Evolutionary conservation across 2,113 vertebrate species (phyloP), one percentile per base, ranked within the genome.

Genomic region (cat (Felis catus)): DNA sequence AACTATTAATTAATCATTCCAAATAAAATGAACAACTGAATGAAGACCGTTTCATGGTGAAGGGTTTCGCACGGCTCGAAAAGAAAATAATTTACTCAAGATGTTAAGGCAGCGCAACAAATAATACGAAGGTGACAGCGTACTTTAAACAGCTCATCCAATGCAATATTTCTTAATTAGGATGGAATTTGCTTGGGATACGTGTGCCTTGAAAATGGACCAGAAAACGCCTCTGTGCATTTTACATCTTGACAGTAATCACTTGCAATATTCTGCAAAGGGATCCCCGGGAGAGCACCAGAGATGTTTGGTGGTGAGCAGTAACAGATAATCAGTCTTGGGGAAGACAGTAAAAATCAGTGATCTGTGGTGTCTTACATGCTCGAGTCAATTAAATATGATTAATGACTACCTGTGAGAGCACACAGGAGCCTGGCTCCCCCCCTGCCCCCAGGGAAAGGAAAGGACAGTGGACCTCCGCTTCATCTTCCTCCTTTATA

Each of bases 311-410:
- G 98, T 93, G 97, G 97, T 58, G 98, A 98, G 88, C 87, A 96
- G 96, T 88, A 98, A 98, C 98, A 98, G 94, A 97, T 97, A 98
- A 99, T 98, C 98, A 98, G 97, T 99, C 98, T 99, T 98, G 90
- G 97, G 74, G 94, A 98, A 98, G 98, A 98, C 98, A 98, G 98
- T 98, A 98, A 98, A 98, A 98, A 99, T 98, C 98, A 99, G 98
- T 98, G 98, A 98, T 98, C 98, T 98, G 98, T 98, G 96, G 97
- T 98, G 98, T 97, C 98, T 98, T 98, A 98, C 98, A 99, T 97
- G 98, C 98, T 98, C 97, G 94, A 98, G 98, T 98, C 99, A 99
- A 99, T 99, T 99, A 99, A 99, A 98, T 98, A 98, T 99, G 99
- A 99, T 99, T 98, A 98, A 99, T 15, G 73, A 98, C 97, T 98